These are phyloP conservation scores for Capreolus pygargus DNA, from an alignment of 2,113 vertebrate species.

Conservation along the genomic window DNA sequence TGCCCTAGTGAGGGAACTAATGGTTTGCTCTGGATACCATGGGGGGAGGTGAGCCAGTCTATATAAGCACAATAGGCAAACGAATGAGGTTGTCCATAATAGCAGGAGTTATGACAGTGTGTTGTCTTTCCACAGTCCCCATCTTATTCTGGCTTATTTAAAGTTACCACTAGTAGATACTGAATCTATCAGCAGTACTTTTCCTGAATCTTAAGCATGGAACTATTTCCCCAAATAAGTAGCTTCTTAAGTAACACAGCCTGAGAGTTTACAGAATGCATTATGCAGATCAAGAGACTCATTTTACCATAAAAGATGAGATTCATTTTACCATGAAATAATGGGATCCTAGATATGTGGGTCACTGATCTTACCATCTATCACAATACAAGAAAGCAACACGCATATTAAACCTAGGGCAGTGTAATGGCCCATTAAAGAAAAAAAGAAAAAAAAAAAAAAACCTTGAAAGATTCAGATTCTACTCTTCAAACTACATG, in stretches of 20 bases:
- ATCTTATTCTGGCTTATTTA: background rate
- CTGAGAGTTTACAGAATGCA: background rate
- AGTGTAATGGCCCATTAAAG: background rate
- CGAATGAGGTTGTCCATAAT: background rate
- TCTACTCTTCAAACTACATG: background rate
- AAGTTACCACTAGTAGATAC: background rate
- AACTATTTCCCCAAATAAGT: background rate
- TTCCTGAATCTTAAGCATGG: background rate
- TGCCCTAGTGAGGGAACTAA: background rate
- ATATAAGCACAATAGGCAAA: background rate
- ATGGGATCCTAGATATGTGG: background rate
- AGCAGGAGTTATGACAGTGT: background rate
- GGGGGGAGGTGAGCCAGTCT: background rate
- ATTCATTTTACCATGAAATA: background rate
- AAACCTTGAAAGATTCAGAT: background rate
- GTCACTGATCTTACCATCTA: background rate
- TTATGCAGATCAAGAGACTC: background rate
- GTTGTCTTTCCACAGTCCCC: background rate
- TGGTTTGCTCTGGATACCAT: rapidly evolving
- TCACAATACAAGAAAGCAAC: background rate
- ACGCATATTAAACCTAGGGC: background rate
- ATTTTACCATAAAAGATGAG: background rate
- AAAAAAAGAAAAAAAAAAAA: background rate
- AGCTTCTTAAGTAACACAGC: background rate
- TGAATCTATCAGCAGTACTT: background rate